These are phyloP conservation scores for Tenthredo distinguenda DNA, from an alignment of 2,888 invertebrate genomes.

Conservation along the genomic window DNA sequence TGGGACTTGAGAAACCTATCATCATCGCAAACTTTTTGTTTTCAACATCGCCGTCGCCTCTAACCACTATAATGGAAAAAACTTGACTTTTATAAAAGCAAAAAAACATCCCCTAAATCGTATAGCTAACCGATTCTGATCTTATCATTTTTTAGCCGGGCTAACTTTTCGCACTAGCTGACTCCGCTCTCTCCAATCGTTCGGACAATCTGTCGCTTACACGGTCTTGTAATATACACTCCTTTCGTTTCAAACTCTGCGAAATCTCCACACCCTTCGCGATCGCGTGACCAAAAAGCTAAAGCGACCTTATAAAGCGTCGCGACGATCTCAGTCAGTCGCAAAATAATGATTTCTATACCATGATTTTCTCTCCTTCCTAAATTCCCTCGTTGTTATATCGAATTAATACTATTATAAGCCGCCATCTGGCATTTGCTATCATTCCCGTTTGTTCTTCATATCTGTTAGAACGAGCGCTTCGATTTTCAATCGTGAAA, in stretches of 20 bases:
- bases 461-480: not conserved
- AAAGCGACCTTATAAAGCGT: not conserved
- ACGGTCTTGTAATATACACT: conserved; percentile 2
- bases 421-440: not conserved
- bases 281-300: conserved; percentile 22
- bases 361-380: not conserved
- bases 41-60: not conserved
- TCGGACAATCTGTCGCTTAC: conserved; percentile 26
- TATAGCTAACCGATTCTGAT: not conserved
- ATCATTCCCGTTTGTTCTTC: not conserved
- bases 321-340: not conserved
- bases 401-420: not conserved
- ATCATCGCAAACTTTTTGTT: not conserved
- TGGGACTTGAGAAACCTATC: not conserved
- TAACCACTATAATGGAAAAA: not conserved
- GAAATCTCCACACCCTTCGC: not conserved
- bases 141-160: not conserved
- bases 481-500: not conserved
- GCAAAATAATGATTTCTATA: not conserved
- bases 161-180: conserved; percentile 4
- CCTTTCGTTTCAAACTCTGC: not conserved
- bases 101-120: not conserved
- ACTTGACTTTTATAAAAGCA: not conserved
- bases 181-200: not conserved
- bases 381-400: not conserved